Evolutionary conservation across 1,140 invertebrate species (phyloP), one percentile per base, ranked within the genome.

Genomic region (Cheumatopsyche charites): DNA sequence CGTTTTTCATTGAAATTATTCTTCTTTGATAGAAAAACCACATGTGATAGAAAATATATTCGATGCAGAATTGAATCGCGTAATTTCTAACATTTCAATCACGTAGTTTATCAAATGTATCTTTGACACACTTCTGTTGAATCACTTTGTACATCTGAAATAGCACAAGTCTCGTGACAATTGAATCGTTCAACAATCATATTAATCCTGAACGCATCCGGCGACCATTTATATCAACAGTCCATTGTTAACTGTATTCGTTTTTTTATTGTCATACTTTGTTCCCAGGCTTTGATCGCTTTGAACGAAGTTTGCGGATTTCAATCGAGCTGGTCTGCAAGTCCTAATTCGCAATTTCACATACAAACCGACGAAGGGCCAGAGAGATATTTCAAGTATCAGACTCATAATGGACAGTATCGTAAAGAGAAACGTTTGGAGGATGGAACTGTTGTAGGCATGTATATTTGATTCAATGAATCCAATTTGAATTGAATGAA

Each of bases 321-420:
- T 78, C 80, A 5, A 74, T 83, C 45, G 80, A 80, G 25, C 72
- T 83, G 41, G 82, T 83, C 52, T 78, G 82, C 11, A 81, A 80
- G 77, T 81, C 82, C 69, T 73, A 67, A 63, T 47, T 47, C 62
- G 13, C 93, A 94, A 81, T 95, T 94, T 81, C 93, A 95, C 82
- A 93, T 95, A 76, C 94, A 95, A 82, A 95, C 92, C n/a, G 94
- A 95, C 79, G 93, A 94, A 81, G 93, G 93, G 21, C 90, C 91
- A 0, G 93, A 94, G 77, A 84, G 93, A 25, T 93, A 91, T 81
- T 94, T 94, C 83, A 87, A 91, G 69, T 95, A 91, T 80, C 93
- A 95, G 82, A 96, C 94, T 0, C 87, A 91, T 73, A 94, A 91
- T 79, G 93, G 93, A 1, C 93, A 96, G 79, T 96, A 93, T 79